Evolutionary conservation across 2,888 invertebrate species (phyloP).

Genomic region (Serrognathus titanus): DNA sequence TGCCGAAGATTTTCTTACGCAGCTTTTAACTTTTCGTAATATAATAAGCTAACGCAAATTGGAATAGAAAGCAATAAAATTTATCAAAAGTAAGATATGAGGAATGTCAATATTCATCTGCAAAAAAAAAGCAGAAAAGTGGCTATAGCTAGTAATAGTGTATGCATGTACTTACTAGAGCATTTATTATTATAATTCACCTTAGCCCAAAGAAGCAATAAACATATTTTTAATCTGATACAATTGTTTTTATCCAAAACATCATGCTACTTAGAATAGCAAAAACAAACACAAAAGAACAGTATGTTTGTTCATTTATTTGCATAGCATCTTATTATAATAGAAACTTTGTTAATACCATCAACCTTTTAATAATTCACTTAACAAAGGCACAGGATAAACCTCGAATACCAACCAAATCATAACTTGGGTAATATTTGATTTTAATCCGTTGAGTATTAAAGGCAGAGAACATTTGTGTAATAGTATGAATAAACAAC

Average conservation of each 20-base stretch:
- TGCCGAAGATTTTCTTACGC: conserved; percentile 27
- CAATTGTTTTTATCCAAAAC: conserved; percentile 11
- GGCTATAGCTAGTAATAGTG: conserved; percentile 40
- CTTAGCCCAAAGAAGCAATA: conserved; percentile 48
- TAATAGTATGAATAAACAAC: too few relatives aligned
- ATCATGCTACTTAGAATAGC: too few relatives aligned
- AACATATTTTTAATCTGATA: conserved; percentile 48
- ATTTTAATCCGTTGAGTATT: too few relatives aligned
- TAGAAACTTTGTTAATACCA: too few relatives aligned
- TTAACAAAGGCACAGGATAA: too few relatives aligned
- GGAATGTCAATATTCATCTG: conserved; percentile 30
- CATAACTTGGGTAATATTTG: too few relatives aligned
- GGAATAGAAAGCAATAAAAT: conserved; percentile 40
- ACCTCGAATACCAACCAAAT: too few relatives aligned
- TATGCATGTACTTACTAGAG: conserved; percentile 45
- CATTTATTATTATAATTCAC: conserved; percentile 40
- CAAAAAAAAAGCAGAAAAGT: conserved; percentile 31
- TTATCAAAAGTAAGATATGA: conserved; percentile 19
- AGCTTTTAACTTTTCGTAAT: conserved; percentile 26
- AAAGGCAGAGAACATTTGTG: too few relatives aligned
- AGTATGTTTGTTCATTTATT: too few relatives aligned
- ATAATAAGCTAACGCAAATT: conserved; percentile 27
- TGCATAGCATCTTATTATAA: too few relatives aligned
- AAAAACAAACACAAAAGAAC: too few relatives aligned
- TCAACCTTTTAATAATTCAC: too few relatives aligned